Evolutionary conservation across 2,797 vertebrate genomes (phyloP).

Genomic region (Ambastaia sidthimunki): DNA sequence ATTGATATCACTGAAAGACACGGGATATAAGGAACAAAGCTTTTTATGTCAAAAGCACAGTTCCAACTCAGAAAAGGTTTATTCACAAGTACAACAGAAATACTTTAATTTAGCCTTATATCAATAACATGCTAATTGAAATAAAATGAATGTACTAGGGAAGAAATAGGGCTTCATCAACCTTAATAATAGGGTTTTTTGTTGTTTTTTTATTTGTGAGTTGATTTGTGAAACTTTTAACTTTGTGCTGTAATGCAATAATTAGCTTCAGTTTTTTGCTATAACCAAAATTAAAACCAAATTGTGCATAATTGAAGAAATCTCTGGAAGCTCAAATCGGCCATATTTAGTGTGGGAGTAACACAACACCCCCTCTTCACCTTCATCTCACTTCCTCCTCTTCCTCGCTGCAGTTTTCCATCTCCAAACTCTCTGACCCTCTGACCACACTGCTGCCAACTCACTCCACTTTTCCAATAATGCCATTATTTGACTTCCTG

Average conservation of each 20-base stretch:
- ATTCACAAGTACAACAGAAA: too few species aligned
- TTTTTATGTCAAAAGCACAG: too few species aligned
- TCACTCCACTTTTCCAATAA: constrained; percentile 30
- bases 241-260: neutral
- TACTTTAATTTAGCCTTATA: too few species aligned
- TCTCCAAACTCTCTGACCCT: constrained; percentile 28
- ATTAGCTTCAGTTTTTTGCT: constrained; percentile 1
- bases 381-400: constrained; percentile 47
- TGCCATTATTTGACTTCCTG: constrained; percentile 48
- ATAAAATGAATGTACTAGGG: too few species aligned
- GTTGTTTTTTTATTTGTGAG: neutral
- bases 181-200: neutral
- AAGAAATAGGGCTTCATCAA: too few species aligned
- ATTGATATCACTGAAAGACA: neutral
- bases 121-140: too few species aligned
- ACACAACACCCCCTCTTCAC: constrained; percentile 36
- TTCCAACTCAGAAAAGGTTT: too few species aligned
- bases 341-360: constrained; percentile 46
- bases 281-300: constrained; percentile 20
- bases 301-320: constrained; percentile 38
- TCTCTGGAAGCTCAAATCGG: constrained; percentile 29
- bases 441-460: constrained; percentile 22
- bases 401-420: constrained; percentile 33
- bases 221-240: constrained; percentile 4
- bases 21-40: too few species aligned